phyloP scores from a whole-genome alignment of 1,140 invertebrate species.

The Calliopsis andreniformis region DNA sequence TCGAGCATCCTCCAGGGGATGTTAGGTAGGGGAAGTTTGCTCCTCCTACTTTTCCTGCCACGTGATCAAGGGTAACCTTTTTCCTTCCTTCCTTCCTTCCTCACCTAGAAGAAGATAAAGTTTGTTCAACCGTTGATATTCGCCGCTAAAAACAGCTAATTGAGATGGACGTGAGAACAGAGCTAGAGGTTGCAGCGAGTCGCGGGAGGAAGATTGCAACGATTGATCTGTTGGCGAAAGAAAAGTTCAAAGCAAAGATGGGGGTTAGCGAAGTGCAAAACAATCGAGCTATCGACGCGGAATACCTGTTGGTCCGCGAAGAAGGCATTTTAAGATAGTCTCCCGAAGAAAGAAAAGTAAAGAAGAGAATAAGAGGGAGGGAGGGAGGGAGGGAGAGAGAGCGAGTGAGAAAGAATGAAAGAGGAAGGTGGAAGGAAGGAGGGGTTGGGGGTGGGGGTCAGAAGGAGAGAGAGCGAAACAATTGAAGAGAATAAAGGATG shows the following conservation, averaged over 20 bases:
- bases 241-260: not conserved
- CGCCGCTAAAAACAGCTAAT: not conserved
- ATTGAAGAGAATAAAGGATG: slow-evolving; percentile 16
- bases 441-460: not conserved
- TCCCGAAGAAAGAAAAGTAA: not conserved
- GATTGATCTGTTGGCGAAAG: not conserved
- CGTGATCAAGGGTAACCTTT: slow-evolving; percentile 72
- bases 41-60: slow-evolving; percentile 77
- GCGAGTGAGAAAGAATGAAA: slow-evolving; percentile 1
- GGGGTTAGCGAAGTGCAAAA: slow-evolving; percentile 30
- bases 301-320: slow-evolving; percentile 47
- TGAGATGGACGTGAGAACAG: not conserved
- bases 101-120: too few relatives aligned
- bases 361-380: not conserved
- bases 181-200: not conserved
- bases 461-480: slow-evolving; percentile 1
- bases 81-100: slow-evolving; percentile 29
- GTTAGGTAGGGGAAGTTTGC: slow-evolving; percentile 73
- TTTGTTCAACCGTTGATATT: too few relatives aligned
- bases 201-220: not conserved
- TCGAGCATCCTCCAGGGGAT: slow-evolving; percentile 73
- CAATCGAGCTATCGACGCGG: slow-evolving; percentile 17
- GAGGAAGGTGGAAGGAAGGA: not conserved
- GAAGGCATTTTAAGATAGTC: slow-evolving; percentile 42
- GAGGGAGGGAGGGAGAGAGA: not conserved